Conservation (phyloP, 2,113 vertebrate species). For the Sinocyclocheilus anophthalmus region DNA sequence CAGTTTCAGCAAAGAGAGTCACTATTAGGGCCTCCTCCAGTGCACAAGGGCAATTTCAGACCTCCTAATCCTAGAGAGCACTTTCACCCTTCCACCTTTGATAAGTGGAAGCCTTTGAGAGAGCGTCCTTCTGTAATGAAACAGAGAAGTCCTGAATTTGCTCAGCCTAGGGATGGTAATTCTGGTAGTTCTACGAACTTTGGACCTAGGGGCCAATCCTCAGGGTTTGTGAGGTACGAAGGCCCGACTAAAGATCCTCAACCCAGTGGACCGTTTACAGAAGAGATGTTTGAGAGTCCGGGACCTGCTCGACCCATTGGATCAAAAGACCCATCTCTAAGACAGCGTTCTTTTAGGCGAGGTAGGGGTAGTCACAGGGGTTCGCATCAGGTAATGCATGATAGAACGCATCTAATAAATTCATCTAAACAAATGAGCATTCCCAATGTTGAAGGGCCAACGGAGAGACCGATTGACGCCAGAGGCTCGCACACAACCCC, state of each 20-base stretch:
- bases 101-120: conserved; percentile 46
- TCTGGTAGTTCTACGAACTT: background rate
- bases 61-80: conserved; percentile 29
- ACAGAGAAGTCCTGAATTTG: conserved; percentile 14
- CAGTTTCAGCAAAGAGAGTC: conserved; percentile 27
- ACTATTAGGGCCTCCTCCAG: conserved; percentile 1
- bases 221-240: conserved; percentile 25
- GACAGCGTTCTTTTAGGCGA: background rate
- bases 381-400: background rate
- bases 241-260: background rate
- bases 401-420: background rate
- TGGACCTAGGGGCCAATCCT: conserved; percentile 58
- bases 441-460: background rate
- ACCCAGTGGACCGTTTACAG: too few relatives aligned
- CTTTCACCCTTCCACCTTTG: conserved; percentile 3
- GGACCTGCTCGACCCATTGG: background rate
- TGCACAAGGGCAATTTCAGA: conserved; percentile 4
- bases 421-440: background rate
- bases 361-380: background rate
- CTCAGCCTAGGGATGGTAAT: background rate
- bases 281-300: too few relatives aligned
- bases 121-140: conserved; percentile 47
- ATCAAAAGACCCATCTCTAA: background rate
- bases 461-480: background rate
- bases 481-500: background rate